These are phyloP conservation scores for Ranitomeya variabilis DNA, from an alignment of 2,113 vertebrate species.

Conservation along the genomic window DNA sequence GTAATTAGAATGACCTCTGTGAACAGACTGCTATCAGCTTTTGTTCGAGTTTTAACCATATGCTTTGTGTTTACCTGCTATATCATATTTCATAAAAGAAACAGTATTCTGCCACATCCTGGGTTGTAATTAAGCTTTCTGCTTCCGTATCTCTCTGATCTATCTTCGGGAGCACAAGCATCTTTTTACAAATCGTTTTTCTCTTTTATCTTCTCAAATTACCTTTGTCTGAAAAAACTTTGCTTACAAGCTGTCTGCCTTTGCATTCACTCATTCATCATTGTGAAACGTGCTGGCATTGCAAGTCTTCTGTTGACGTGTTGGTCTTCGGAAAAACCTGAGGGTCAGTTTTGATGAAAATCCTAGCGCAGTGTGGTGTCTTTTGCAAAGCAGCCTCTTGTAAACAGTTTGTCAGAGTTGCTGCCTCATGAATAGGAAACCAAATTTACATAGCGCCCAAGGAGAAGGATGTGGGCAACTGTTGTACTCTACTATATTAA, in stretches of 20 bases:
- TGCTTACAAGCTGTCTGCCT: conserved; percentile 57
- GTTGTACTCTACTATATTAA: conserved; percentile 8
- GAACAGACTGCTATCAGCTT: conserved; percentile 43
- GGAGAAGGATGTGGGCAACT: conserved; percentile 14
- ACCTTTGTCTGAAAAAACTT: conserved; percentile 59
- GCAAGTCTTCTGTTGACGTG: conserved; percentile 57
- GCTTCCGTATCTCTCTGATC: conserved; percentile 29
- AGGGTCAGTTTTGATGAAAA: conserved; percentile 59
- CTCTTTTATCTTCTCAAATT: conserved; percentile 61
- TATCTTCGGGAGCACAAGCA: conserved; percentile 49
- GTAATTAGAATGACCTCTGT: conserved; percentile 50
- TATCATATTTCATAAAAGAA: conserved; percentile 52
- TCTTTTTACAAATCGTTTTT: conserved; percentile 59
- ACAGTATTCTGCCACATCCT: not conserved
- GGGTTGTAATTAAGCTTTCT: conserved; percentile 49
- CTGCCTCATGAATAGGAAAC: conserved; percentile 23
- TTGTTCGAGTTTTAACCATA: conserved; percentile 30
- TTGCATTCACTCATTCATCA: conserved; percentile 63
- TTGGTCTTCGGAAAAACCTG: conserved; percentile 58
- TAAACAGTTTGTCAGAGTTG: conserved; percentile 27
- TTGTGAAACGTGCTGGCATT: conserved; percentile 57
- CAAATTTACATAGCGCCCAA: not conserved
- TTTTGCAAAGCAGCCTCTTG: conserved; percentile 41
- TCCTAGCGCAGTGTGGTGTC: conserved; percentile 24
- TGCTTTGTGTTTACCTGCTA: conserved; percentile 59